phyloP scores from a whole-genome alignment of 2,888 invertebrate genomes.

The Perizoma affinitatum region DNA sequence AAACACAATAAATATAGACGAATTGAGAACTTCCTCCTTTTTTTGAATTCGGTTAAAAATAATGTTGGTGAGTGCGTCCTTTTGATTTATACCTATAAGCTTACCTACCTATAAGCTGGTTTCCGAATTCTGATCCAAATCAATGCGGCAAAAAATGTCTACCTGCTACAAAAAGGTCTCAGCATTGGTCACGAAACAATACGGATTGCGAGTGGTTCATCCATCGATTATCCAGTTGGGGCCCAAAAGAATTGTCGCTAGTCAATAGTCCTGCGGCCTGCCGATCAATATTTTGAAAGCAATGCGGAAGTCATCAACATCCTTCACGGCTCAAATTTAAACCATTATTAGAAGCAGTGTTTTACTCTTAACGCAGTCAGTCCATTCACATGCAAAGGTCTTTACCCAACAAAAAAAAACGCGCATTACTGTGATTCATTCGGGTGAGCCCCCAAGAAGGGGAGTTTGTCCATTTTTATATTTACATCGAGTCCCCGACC shows the following conservation, averaged over 20 bases:
- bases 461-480: slow-evolving; percentile 84
- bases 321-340: slow-evolving; percentile 44
- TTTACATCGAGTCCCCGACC: slow-evolving; percentile 81
- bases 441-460: slow-evolving; percentile 78
- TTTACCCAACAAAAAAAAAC: slow-evolving; percentile 58
- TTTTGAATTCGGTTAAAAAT: no score
- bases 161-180: slow-evolving; percentile 71
- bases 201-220: slow-evolving; percentile 62
- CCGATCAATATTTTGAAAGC: slow-evolving; percentile 79
- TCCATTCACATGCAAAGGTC: slow-evolving; percentile 43
- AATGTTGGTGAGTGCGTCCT: slow-evolving; percentile 4
- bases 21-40: no score
- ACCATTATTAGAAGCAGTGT: slow-evolving; percentile 12
- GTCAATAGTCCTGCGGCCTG: slow-evolving; percentile 55
- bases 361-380: slow-evolving; percentile 16
- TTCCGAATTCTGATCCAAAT: slow-evolving; percentile 63
- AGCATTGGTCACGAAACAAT: slow-evolving; percentile 59
- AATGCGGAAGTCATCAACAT: slow-evolving; percentile 69
- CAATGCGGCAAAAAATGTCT: slow-evolving; percentile 68
- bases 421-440: slow-evolving; percentile 78
- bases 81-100: slow-evolving; percentile 10
- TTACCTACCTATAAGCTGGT: slow-evolving; percentile 19
- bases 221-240: slow-evolving; percentile 67
- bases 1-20: no score
- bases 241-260: slow-evolving; percentile 65